Percentiles rank a stretch among this genome's conserved stretches.
Evolutionary conservation across 2,797 vertebrate species (phyloP).

Genomic region (Gymnopithys bicolor): DNA sequence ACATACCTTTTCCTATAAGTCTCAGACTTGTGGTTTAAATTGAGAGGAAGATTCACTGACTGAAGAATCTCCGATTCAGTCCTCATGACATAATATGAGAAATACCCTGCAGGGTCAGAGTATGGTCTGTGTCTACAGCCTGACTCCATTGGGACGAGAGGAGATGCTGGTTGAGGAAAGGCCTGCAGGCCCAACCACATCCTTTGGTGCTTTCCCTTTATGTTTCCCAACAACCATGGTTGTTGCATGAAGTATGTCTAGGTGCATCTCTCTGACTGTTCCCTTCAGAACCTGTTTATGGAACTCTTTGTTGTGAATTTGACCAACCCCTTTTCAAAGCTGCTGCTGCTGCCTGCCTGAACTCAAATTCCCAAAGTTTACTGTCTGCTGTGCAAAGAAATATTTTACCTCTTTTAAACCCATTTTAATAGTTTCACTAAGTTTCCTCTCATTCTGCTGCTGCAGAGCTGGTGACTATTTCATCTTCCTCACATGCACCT

Average conservation of each 20-base stretch:
- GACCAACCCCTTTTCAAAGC: accelerated
- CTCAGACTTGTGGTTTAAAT: not conserved
- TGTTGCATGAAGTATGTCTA: not conserved
- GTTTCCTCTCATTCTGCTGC: not conserved
- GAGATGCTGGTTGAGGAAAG: not conserved
- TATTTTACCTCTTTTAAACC: not conserved
- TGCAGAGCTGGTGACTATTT: not conserved
- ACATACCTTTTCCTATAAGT: not conserved
- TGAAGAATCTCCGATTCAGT: not conserved
- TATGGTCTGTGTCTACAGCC: not conserved
- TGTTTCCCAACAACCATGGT: accelerated
- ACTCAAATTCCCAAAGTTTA: not conserved
- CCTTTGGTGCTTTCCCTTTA: not conserved
- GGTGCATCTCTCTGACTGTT: not conserved
- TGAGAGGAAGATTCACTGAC: not conserved
- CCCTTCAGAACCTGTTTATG: not conserved
- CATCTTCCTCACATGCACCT: not conserved
- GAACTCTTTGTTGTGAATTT: not conserved
- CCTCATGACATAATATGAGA: not conserved
- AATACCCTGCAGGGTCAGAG: not conserved
- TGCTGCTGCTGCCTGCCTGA: not conserved
- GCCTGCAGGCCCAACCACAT: not conserved
- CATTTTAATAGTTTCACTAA: not conserved
- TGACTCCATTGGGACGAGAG: accelerated
- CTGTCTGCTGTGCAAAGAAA: not conserved